Conservation (phyloP, 2,113 vertebrate genomes). For the Egretta garzetta region DNA sequence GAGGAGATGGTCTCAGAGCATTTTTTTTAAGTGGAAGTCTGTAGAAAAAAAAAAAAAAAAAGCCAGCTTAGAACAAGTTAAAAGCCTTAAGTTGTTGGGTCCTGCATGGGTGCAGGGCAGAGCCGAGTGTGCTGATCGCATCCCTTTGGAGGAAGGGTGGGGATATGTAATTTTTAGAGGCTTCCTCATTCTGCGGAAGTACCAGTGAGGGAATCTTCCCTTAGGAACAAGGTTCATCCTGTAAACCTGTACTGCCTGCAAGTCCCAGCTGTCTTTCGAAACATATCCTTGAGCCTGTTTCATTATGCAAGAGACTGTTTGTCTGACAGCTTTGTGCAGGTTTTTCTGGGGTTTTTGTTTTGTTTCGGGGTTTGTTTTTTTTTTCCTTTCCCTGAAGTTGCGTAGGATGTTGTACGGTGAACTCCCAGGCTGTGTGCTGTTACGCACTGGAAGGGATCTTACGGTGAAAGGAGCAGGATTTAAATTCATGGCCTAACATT, state of each 20-base stretch:
- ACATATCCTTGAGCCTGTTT: conserved; percentile 11
- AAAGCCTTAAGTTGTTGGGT: neutral
- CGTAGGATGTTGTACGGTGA: neutral
- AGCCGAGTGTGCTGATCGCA: neutral
- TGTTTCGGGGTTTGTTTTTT: too few species aligned
- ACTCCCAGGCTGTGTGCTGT: neutral
- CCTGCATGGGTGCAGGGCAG: neutral
- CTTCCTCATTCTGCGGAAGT: conserved; percentile 38
- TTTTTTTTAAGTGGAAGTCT: neutral
- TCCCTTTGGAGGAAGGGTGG: conserved; percentile 31
- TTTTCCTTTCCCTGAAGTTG: neutral
- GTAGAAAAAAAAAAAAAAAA: neutral
- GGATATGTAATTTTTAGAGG: neutral
- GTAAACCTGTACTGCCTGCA: conserved; percentile 5
- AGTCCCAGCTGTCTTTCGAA: conserved; percentile 14
- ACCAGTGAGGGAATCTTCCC: neutral
- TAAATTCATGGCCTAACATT: conserved; percentile 6
- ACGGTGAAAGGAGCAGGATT: neutral
- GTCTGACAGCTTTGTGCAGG: conserved; percentile 14
- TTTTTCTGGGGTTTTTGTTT: too few species aligned
- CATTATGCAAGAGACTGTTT: conserved; percentile 40
- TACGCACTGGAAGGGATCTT: neutral
- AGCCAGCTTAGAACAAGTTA: neutral
- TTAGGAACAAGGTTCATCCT: conserved; percentile 18
- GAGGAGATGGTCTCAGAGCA: neutral